Percentiles rank a stretch among this genome's conserved stretches.
Conservation (phyloP, 2,797 vertebrate species). For the Mus caroli region DNA sequence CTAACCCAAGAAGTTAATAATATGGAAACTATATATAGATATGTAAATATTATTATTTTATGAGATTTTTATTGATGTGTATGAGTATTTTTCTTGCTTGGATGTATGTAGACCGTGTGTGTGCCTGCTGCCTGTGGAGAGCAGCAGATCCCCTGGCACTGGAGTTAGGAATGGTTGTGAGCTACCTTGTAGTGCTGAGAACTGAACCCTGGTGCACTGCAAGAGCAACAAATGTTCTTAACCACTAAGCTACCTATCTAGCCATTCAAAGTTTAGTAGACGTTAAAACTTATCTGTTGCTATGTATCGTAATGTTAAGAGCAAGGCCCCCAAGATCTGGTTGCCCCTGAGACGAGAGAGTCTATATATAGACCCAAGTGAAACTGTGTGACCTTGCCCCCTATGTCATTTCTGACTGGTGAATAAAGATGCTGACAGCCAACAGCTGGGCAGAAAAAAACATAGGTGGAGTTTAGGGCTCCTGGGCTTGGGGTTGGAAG, state of each 20-base stretch:
- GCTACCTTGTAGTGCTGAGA: background rate
- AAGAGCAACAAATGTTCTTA: background rate
- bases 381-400: too few species aligned
- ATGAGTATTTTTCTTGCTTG: background rate
- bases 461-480: background rate
- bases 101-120: background rate
- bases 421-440: background rate
- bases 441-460: background rate
- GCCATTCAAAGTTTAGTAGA: background rate
- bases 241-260: background rate
- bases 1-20: background rate
- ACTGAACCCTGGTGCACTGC: background rate
- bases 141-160: background rate
- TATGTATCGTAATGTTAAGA: background rate
- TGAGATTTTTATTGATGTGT: background rate
- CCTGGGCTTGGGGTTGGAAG: background rate
- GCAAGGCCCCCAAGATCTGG: background rate
- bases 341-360: background rate
- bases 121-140: background rate
- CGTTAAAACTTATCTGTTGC: background rate
- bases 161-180: background rate
- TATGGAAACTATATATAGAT: background rate
- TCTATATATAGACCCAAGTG: too few species aligned
- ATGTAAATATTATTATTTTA: background rate
- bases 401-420: background rate